Conservation (phyloP, 2,113 vertebrate genomes). For the Motacilla alba region DNA sequence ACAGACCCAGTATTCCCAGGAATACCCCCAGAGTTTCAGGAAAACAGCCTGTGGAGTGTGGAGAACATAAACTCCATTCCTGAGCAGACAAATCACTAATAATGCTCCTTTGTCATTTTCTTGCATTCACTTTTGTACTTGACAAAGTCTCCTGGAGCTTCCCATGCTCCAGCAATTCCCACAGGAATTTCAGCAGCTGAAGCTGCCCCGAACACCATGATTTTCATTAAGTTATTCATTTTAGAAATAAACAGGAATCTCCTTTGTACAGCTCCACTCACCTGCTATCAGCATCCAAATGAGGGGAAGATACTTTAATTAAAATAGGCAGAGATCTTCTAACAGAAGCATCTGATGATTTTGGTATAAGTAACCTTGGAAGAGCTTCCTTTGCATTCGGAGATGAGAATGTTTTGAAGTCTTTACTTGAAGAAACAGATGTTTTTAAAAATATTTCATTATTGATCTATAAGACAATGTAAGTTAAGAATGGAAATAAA, state of each 20-base stretch:
- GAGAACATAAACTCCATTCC: not conserved
- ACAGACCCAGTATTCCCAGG: not conserved
- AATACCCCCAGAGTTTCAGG: not conserved
- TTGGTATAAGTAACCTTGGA: constrained; percentile 57
- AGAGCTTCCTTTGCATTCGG: constrained; percentile 56
- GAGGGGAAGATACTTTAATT: constrained; percentile 58
- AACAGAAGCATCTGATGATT: constrained; percentile 46
- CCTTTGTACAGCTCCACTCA: constrained; percentile 22
- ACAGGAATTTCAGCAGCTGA: not conserved
- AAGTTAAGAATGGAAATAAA: constrained; percentile 37
- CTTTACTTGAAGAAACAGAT: constrained; percentile 58
- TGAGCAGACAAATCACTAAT: not conserved
- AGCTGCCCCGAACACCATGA: not conserved
- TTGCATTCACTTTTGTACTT: not conserved
- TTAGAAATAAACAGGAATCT: not conserved
- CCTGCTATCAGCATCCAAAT: constrained; percentile 69
- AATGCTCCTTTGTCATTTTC: not conserved
- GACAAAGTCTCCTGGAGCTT: not conserved
- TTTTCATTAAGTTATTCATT: not conserved
- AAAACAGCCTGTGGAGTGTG: not conserved
- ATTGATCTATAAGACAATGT: constrained; percentile 51
- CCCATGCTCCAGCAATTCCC: not conserved
- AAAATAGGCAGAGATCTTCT: constrained; percentile 48
- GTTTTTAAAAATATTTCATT: constrained; percentile 61
- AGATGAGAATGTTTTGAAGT: constrained; percentile 51